A percentile compares a stretch with the other conserved stretches of the same genome.
Conservation (phyloP, 1,140 invertebrate species). For the Gonioctena quinquepunctata region DNA sequence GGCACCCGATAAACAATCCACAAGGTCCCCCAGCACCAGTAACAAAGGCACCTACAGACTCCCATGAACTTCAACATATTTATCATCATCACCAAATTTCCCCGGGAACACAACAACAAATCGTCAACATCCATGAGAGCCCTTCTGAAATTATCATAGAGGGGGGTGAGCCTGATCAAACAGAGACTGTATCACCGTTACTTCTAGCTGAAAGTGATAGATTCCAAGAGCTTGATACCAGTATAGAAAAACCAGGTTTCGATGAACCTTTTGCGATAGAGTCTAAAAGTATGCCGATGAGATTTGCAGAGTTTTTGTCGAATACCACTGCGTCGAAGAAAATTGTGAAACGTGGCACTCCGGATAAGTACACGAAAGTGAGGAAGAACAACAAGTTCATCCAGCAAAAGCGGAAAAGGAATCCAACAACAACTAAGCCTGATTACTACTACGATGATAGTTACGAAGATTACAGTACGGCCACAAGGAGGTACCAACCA, state of each 20-base stretch:
- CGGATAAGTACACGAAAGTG: neutral
- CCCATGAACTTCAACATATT: neutral
- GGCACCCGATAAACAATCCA: constrained; percentile 12
- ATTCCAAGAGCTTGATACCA: neutral
- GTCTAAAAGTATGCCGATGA: neutral
- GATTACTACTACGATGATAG: constrained; percentile 22
- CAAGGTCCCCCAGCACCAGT: neutral
- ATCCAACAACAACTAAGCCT: constrained; percentile 14
- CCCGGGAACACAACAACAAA: constrained; percentile 14
- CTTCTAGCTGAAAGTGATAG: neutral
- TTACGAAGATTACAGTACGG: constrained; percentile 13
- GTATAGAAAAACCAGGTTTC: neutral
- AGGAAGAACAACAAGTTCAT: constrained; percentile 14
- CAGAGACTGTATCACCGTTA: neutral
- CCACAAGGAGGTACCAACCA: neutral
- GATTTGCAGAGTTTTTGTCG: neutral
- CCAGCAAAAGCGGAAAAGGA: constrained; percentile 3
- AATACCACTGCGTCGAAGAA: neutral
- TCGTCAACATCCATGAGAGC: constrained; percentile 13
- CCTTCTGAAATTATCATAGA: constrained; percentile 10
- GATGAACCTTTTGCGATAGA: constrained; percentile 3
- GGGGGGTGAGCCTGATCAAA: neutral
- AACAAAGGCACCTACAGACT: neutral
- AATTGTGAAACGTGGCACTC: constrained; percentile 6
- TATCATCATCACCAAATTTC: constrained; percentile 23